phyloP scores from a whole-genome alignment of 2,797 vertebrate genomes.

The Protonibea diacanthus region DNA sequence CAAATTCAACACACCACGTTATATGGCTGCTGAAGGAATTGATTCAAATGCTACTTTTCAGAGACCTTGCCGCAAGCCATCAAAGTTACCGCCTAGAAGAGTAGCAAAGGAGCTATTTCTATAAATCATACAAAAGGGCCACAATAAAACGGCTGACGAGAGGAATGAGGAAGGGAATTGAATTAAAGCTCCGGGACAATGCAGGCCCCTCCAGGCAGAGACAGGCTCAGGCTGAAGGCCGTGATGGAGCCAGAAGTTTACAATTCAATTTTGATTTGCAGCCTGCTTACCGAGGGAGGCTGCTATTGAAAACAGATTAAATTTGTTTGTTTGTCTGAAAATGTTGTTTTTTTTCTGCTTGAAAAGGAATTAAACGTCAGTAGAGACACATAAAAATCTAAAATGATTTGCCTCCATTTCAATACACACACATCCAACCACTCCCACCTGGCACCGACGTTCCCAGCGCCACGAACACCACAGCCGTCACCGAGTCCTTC shows the following conservation, averaged over 20 bases:
- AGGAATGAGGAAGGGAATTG: constrained; percentile 57
- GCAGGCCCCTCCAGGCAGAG: constrained; percentile 25
- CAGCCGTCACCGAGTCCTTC: constrained; percentile 90
- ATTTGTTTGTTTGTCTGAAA: constrained; percentile 27
- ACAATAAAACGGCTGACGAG: constrained; percentile 60
- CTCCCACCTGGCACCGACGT: constrained; percentile 88
- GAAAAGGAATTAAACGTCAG: background rate
- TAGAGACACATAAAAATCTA: background rate
- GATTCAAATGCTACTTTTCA: constrained; percentile 44
- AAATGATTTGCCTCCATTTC: background rate
- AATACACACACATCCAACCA: background rate
- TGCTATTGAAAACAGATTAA: constrained; percentile 33
- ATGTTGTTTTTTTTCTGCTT: background rate
- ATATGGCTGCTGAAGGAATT: constrained; percentile 33
- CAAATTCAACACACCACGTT: constrained; percentile 10
- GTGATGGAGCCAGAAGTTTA: constrained; percentile 45
- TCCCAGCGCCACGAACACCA: constrained; percentile 91
- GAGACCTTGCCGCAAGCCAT: constrained; percentile 37
- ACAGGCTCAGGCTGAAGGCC: constrained; percentile 33
- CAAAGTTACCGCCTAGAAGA: constrained; percentile 34
- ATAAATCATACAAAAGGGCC: constrained; percentile 60
- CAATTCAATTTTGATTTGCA: constrained; percentile 50
- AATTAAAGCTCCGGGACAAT: constrained; percentile 61
- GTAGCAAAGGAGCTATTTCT: constrained; percentile 55
- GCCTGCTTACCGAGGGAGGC: constrained; percentile 6